Conservation (phyloP, 2,797 vertebrate species). For the Oceanodroma leucorhoa region DNA sequence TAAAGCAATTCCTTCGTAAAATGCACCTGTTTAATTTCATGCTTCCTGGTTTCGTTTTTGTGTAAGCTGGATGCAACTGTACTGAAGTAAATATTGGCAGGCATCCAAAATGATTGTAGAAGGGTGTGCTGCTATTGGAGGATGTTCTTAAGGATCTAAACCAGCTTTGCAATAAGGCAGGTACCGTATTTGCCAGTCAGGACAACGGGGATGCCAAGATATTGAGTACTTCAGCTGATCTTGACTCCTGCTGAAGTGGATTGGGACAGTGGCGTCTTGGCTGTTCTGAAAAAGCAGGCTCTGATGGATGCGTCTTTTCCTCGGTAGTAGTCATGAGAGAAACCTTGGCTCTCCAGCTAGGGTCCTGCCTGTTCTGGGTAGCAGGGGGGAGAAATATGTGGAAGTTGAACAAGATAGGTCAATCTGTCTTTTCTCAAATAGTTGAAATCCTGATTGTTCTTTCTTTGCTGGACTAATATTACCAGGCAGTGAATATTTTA, state of each 20-base stretch:
- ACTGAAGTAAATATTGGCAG: not conserved
- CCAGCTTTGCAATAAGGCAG: not conserved
- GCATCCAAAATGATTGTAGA: not conserved
- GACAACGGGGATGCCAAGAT: not conserved
- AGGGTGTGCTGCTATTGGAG: not conserved
- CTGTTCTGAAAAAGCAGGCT: not conserved
- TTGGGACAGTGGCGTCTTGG: not conserved
- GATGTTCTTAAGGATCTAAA: not conserved
- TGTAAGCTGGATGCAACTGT: not conserved
- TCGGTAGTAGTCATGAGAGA: rapidly evolving
- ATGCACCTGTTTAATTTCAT: not conserved
- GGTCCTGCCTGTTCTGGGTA: not conserved
- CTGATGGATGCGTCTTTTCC: not conserved
- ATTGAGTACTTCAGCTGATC: not conserved
- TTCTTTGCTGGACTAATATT: not conserved
- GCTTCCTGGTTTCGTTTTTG: not conserved
- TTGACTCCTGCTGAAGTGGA: not conserved
- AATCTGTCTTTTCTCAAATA: not conserved
- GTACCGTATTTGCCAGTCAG: rapidly evolving
- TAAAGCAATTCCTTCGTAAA: not conserved
- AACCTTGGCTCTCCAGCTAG: not conserved
- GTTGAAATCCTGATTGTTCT: not conserved
- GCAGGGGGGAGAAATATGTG: rapidly evolving
- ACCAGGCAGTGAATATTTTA: not conserved
- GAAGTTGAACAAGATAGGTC: not conserved